Percentiles rank a stretch among this genome's conserved stretches.
phyloP scores from a whole-genome alignment of 37 sponge, comb jelly and placozoan species.

The Ianthella basta region DNA sequence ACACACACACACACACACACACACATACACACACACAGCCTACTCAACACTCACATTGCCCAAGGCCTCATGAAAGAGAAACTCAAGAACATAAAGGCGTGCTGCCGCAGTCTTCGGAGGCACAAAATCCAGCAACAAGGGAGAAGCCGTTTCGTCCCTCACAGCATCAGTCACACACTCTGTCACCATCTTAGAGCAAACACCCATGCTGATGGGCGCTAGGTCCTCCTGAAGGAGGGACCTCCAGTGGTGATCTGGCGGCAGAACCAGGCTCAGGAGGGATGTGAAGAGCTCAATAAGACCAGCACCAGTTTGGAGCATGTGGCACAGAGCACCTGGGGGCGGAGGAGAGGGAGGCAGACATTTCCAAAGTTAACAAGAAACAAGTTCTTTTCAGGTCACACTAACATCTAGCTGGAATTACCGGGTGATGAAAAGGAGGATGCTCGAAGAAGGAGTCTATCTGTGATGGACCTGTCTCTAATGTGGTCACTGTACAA shows the following conservation, averaged over 20 bases:
- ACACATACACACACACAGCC: neutral
- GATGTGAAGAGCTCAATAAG: neutral
- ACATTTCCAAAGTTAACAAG: no score
- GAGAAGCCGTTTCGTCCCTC: neutral
- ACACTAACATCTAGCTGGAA: no score
- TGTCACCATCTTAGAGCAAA: neutral
- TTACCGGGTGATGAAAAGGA: no score
- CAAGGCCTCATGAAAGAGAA: slow-evolving; percentile 6
- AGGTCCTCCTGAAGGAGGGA: neutral
- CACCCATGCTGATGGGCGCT: neutral
- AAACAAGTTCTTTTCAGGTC: no score
- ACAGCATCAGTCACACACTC: slow-evolving; percentile 10
- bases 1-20: neutral
- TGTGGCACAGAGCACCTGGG: neutral
- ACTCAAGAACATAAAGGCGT: neutral
- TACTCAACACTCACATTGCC: neutral
- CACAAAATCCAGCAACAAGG: neutral
- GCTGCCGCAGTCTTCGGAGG: neutral
- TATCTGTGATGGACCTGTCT: no score
- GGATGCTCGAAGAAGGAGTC: no score
- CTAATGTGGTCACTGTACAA: no score
- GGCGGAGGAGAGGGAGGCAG: neutral
- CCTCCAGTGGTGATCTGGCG: neutral
- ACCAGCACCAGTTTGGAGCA: neutral
- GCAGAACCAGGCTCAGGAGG: neutral